Evolutionary conservation across 1,140 invertebrate genomes (phyloP).

Genomic region (Riptortus pedestris): DNA sequence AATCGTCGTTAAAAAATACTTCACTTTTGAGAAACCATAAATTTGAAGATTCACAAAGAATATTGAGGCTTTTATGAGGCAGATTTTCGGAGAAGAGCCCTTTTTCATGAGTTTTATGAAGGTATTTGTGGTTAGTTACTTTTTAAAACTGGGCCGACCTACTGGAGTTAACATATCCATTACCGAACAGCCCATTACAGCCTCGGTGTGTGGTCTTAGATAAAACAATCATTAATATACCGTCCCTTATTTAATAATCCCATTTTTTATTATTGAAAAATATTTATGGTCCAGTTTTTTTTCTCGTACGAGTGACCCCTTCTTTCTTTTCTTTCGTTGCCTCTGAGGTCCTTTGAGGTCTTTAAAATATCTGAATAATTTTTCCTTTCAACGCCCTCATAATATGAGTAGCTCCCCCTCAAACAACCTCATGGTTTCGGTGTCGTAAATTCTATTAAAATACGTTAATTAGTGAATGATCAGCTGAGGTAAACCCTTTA

Average conservation of each 20-base stretch:
- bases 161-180: slow-evolving; percentile 7
- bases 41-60: not conserved
- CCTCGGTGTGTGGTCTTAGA: slow-evolving; percentile 1
- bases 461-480: not conserved
- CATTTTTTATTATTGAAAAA: slow-evolving; percentile 18
- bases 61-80: not conserved
- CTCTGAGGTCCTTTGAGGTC: not conserved
- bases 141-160: not conserved
- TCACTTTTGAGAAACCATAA: too few relatives aligned
- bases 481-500: slow-evolving; percentile 1
- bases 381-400: slow-evolving; percentile 7
- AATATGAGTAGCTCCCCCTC: too few relatives aligned
- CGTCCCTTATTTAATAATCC: slow-evolving; percentile 15
- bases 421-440: too few relatives aligned
- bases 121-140: not conserved
- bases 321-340: not conserved
- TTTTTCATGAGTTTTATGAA: not conserved
- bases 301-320: not conserved
- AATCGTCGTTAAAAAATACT: too few relatives aligned
- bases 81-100: not conserved
- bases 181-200: not conserved
- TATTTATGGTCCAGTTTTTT: slow-evolving; percentile 9
- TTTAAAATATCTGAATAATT: slow-evolving; percentile 16
- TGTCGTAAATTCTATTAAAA: not conserved
- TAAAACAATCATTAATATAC: slow-evolving; percentile 18